A percentile compares a stretch with the other conserved stretches of the same genome.
These are phyloP conservation scores for Caenorhabditis imperialis DNA, from an alignment of 2,888 invertebrate species.

Conservation along the genomic window DNA sequence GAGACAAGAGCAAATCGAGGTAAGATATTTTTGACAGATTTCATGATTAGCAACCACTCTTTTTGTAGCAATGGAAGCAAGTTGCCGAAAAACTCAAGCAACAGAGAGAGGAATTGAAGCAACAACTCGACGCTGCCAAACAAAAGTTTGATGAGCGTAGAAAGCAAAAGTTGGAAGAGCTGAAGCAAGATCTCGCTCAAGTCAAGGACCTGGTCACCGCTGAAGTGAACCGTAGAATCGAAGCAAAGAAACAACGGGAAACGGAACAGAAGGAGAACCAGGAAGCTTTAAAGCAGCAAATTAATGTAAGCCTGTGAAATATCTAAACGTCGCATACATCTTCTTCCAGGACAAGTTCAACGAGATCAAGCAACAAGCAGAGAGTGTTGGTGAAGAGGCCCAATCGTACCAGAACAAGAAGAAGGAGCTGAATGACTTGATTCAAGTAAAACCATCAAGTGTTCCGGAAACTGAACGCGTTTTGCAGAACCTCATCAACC, in stretches of 20 bases:
- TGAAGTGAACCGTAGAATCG: conserved; percentile 50
- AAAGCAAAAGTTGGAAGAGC: conserved; percentile 50
- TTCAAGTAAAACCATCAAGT: conserved; percentile 16
- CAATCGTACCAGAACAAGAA: conserved; percentile 47
- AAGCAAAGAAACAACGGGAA: conserved; percentile 50
- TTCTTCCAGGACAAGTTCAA: conserved; percentile 35
- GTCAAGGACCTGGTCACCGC: conserved; percentile 54
- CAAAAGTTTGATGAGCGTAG: conserved; percentile 33
- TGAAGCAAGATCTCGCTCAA: conserved; percentile 40
- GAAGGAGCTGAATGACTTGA: conserved; percentile 44
- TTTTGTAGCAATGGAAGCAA: conserved; percentile 51
- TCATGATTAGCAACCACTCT: neutral
- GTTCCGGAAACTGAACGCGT: too few species aligned
- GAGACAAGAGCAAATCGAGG: conserved; percentile 36
- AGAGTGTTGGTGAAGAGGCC: conserved; percentile 25
- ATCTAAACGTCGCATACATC: neutral
- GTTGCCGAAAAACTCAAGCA: conserved; percentile 42
- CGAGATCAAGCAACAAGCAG: conserved; percentile 44
- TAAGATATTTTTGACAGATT: conserved; percentile 4
- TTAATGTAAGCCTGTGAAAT: conserved; percentile 28
- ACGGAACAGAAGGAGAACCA: conserved; percentile 44
- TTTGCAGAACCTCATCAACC: conserved; percentile 29
- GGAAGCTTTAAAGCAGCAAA: conserved; percentile 43
- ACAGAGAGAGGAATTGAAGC: conserved; percentile 40
- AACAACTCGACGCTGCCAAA: conserved; percentile 50